Evolutionary conservation across 92 coral and sea anemone genomes (phyloP), one percentile per base, ranked within the genome.

Genomic region (Pocillopora grandis): DNA sequence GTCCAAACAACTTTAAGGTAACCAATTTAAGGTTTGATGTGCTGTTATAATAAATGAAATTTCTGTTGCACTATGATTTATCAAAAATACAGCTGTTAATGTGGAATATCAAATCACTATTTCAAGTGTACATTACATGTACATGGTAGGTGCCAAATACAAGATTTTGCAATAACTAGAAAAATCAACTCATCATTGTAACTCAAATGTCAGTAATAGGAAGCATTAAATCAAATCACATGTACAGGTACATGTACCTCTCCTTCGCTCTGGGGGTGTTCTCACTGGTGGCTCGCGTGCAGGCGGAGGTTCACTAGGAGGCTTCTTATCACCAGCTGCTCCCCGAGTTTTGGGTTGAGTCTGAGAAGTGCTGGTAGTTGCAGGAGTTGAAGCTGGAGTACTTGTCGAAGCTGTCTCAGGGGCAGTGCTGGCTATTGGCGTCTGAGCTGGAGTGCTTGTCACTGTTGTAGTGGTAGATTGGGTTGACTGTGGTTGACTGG

Each of bases 401-500:
- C 76, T 49, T 4, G 87, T 66, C 10, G 64, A 73, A 48, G 84
- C 62, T 70, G 88, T 62, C 9, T 81, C 58, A 18, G 81, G 52
- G 49, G 82, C 61, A 12, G 78, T 18, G n/a, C 73, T 31, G 23
- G 88, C 31, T 18, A 56, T 33, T 31, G 33, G 79, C 10, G 86
- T 27, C 58, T 70, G 66, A 18, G 75, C 62, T n/a, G 72, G 37
- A 62, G 72, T 4, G n/a, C 76, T 49, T 2, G 87, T 66, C 15
- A 57, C 77, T 58, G 84, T 66, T 62, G 88, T 62, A 12, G 85
- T 48, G 12, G 81, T 21, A 8, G 52, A 58, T 66, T 76, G 75
- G 33, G 82, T 72, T 8, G 72, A 66, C 48, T 77, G 93, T 42
- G 52, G 52, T 31, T 81, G 79, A 52, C 70, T 76, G 75, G 76